These are phyloP conservation scores for Selenia dentaria DNA, from an alignment of 2,888 invertebrate species.

Conservation along the genomic window DNA sequence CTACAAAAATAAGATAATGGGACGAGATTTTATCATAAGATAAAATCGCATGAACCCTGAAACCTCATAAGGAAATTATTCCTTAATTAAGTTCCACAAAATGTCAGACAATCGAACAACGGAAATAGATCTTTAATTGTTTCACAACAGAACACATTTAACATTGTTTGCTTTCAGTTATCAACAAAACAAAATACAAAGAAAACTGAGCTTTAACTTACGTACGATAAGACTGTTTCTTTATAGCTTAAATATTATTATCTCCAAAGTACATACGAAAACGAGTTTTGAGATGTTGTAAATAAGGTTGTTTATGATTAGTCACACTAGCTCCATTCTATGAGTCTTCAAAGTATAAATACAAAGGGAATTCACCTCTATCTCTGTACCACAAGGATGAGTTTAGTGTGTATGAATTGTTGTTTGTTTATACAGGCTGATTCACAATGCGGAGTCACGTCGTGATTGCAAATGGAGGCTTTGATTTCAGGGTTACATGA, in stretches of 20 bases:
- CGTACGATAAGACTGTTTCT: not conserved
- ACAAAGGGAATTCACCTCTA: not conserved
- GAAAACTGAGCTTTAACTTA: not conserved
- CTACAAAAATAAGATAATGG: too few relatives aligned
- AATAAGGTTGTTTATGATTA: not conserved
- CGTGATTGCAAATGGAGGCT: conserved; percentile 14
- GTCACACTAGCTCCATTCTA: not conserved
- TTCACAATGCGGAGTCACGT: conserved; percentile 15
- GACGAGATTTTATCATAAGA: too few relatives aligned
- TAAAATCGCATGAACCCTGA: not conserved
- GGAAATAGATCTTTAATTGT: not conserved
- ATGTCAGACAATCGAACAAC: not conserved
- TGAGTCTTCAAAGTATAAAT: too few relatives aligned
- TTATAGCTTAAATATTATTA: not conserved
- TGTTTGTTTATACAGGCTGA: conserved; percentile 5
- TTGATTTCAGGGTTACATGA: conserved; percentile 12
- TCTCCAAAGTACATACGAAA: not conserved
- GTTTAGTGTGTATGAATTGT: not conserved
- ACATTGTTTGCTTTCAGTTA: not conserved
- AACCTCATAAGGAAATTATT: conserved; percentile 1
- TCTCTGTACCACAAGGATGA: not conserved
- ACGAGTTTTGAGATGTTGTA: not conserved
- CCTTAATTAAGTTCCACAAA: not conserved
- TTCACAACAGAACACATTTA: not conserved
- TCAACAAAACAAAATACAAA: not conserved